Percentiles rank a stretch among this genome's conserved stretches.
Evolutionary conservation across 2,797 vertebrate species (phyloP).

Genomic region (Muraenolepis orangiensis): DNA sequence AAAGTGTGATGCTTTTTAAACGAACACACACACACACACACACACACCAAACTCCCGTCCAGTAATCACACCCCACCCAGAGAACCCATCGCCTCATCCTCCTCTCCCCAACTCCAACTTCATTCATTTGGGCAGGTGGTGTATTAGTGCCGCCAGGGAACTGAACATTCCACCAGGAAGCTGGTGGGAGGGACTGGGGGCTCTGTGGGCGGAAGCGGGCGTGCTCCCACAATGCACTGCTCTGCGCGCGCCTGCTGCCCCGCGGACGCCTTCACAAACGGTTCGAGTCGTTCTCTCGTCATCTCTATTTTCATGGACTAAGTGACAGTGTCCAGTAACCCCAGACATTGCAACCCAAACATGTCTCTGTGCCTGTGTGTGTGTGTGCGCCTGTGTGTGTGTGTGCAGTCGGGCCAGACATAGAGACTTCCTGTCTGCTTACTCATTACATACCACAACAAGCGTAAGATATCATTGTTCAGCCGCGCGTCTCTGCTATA

Average conservation of each 20-base stretch:
- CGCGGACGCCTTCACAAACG: neutral
- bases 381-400: neutral
- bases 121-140: neutral
- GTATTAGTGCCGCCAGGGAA: neutral
- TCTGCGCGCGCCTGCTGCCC: neutral
- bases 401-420: neutral
- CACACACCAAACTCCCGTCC: neutral
- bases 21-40: neutral
- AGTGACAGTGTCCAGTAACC: neutral
- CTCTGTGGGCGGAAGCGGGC: no score
- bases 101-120: neutral
- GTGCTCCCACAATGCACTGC: neutral
- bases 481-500: neutral
- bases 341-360: neutral
- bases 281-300: neutral
- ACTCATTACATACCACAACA: neutral
- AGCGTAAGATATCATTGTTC: neutral
- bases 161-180: neutral
- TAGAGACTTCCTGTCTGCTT: neutral
- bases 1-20: no score
- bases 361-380: neutral
- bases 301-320: neutral
- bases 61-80: constrained; percentile 6
- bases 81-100: neutral
- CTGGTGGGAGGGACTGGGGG: neutral